Evolutionary conservation across 53 echinoderm and acorn worm genomes (phyloP).

Genomic region (Echinometra lucunter): DNA sequence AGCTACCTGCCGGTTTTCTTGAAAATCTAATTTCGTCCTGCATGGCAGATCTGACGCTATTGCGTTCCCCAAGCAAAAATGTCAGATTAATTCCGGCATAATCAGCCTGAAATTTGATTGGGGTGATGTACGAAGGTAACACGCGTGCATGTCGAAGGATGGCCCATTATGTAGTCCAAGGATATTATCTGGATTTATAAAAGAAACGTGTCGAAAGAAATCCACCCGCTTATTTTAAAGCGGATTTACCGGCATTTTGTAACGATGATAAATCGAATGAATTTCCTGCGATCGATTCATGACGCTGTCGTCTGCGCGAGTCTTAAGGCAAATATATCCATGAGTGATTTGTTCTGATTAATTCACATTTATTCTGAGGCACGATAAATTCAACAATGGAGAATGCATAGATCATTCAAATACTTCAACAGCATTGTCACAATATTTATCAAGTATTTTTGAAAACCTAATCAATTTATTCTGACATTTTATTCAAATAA

Average conservation of each 20-base stretch:
- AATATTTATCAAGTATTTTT: too few species aligned
- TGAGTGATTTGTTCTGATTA: not conserved
- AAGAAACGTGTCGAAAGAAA: not conserved
- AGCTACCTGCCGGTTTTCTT: not conserved
- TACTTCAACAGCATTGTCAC: too few species aligned
- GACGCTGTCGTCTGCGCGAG: not conserved
- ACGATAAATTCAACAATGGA: too few species aligned
- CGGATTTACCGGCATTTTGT: not conserved
- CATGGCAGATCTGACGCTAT: not conserved
- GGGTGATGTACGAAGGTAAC: not conserved
- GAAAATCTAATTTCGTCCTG: slow-evolving; percentile 10
- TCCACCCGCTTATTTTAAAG: not conserved
- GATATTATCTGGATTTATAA: not conserved
- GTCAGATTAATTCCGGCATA: slow-evolving; percentile 40
- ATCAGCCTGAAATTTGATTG: slow-evolving; percentile 4
- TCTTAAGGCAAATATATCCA: too few species aligned
- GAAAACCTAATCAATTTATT: too few species aligned
- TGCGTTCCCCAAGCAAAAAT: slow-evolving; percentile 27
- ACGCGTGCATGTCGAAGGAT: not conserved
- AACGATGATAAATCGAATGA: not conserved
- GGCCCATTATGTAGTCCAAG: not conserved
- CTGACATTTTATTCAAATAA: too few species aligned
- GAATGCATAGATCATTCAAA: too few species aligned
- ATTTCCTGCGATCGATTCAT: not conserved
- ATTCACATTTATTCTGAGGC: not conserved